phyloP scores from a whole-genome alignment of 2,113 vertebrate genomes.

The Sturnus vulgaris region DNA sequence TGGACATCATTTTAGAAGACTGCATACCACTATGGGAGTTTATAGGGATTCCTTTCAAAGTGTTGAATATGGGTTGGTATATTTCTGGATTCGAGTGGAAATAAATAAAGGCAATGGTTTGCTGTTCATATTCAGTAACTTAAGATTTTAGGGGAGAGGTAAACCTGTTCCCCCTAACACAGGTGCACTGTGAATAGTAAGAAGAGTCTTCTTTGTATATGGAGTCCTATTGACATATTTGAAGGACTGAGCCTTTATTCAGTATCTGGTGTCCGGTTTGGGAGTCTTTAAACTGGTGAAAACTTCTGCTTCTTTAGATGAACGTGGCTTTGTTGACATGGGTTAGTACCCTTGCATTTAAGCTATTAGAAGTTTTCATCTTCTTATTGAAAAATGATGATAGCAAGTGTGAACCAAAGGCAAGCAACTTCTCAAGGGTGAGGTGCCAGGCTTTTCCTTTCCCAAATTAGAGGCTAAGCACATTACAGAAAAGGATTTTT shows the following conservation, averaged over 20 bases:
- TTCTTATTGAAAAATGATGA: background rate
- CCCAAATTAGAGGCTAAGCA: background rate
- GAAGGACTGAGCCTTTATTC: background rate
- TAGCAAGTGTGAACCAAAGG: background rate
- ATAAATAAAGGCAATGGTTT: background rate
- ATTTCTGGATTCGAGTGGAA: background rate
- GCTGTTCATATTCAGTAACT: background rate
- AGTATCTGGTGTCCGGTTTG: background rate
- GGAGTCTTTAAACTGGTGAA: background rate
- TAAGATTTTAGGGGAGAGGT: background rate
- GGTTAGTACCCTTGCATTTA: background rate
- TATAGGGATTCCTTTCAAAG: background rate
- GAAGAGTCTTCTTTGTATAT: background rate
- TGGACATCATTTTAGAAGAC: background rate
- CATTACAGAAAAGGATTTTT: background rate
- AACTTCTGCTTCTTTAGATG: background rate
- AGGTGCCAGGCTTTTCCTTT: background rate
- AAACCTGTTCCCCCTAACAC: background rate
- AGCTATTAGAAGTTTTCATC: background rate
- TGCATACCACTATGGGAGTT: background rate
- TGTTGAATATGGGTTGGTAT: accelerated
- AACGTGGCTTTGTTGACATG: background rate
- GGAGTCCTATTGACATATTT: background rate
- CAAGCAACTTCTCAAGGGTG: accelerated
- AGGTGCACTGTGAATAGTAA: background rate